Conservation (phyloP, 2,797 vertebrate species). For the Phalloptychus januarius region DNA sequence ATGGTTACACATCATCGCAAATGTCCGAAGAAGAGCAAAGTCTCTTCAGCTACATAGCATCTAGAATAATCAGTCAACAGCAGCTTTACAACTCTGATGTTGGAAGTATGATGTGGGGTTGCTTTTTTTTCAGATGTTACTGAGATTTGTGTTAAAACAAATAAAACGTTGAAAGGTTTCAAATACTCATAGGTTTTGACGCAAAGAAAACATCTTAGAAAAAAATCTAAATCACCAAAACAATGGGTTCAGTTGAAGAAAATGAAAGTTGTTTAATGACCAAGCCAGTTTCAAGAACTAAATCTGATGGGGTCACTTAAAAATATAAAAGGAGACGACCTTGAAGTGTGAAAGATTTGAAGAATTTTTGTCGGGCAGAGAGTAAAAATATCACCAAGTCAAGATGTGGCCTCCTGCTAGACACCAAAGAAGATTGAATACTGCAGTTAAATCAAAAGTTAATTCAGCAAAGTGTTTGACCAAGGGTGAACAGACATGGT, state of each 20-base stretch:
- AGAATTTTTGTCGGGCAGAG: not conserved
- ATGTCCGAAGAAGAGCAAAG: not conserved
- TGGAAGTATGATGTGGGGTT: not conserved
- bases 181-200: not conserved
- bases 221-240: not conserved
- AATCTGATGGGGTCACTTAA: not conserved
- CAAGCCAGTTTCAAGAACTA: not conserved
- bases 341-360: not conserved
- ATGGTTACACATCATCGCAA: not conserved
- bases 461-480: not conserved
- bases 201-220: not conserved
- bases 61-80: not conserved
- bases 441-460: not conserved
- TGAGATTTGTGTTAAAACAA: not conserved
- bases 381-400: not conserved
- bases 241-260: not conserved
- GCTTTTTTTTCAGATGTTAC: not conserved
- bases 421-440: not conserved
- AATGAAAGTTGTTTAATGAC: not conserved
- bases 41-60: not conserved
- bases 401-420: not conserved
- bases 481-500: not conserved
- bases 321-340: not conserved
- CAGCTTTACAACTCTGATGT: not conserved
- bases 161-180: not conserved